Conservation (phyloP, 2,888 invertebrate genomes). For the Andrena marginata region DNA sequence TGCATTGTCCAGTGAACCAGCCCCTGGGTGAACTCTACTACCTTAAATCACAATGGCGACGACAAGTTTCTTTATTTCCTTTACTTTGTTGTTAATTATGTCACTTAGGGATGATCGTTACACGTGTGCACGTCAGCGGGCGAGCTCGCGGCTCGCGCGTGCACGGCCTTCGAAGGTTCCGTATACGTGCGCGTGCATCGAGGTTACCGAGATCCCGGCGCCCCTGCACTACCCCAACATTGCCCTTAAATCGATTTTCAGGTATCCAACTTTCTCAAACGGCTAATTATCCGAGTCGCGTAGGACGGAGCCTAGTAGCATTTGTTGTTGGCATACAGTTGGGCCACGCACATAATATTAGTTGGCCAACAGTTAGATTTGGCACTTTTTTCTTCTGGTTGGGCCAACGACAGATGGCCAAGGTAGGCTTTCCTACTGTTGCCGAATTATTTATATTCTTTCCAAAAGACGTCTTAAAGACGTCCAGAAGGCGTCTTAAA, state of each 20-base stretch:
- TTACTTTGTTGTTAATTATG: constrained; percentile 65
- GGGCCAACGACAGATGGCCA: too few species aligned
- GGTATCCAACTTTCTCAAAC: too few species aligned
- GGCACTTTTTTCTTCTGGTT: too few species aligned
- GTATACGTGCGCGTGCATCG: constrained; percentile 62
- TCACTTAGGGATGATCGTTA: constrained; percentile 72
- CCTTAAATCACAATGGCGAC: constrained; percentile 81
- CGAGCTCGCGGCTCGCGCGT: constrained; percentile 53
- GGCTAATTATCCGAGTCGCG: too few species aligned
- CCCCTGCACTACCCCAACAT: neutral
- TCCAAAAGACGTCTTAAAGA: too few species aligned
- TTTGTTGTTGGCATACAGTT: too few species aligned
- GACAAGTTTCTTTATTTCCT: constrained; percentile 73
- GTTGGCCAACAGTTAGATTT: too few species aligned
- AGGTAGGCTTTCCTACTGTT: too few species aligned
- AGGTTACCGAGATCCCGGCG: neutral
- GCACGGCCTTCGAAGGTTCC: constrained; percentile 48
- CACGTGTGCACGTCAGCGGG: constrained; percentile 44
- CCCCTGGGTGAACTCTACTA: constrained; percentile 63
- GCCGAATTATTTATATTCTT: too few species aligned
- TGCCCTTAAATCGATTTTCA: neutral
- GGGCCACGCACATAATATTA: too few species aligned
- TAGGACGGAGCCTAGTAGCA: too few species aligned
- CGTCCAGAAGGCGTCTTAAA: too few species aligned
- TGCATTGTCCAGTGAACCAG: constrained; percentile 52